phyloP scores from a whole-genome alignment of 2,113 vertebrate genomes.

The Crocuta crocuta region DNA sequence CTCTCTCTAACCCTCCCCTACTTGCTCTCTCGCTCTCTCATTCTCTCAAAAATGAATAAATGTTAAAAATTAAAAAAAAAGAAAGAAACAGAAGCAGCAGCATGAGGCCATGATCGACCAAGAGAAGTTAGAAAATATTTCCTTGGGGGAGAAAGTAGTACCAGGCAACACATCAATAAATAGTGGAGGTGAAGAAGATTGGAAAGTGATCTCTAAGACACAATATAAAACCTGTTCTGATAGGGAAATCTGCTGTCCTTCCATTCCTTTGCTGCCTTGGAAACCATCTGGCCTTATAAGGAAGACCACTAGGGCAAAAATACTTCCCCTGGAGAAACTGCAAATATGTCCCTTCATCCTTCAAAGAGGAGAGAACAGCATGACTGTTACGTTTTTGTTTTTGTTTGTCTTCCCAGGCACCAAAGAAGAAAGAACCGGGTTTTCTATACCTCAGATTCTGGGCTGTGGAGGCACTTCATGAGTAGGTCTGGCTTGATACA shows the following conservation, averaged over 20 bases:
- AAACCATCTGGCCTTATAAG: background rate
- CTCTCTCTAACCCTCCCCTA: too few relatives aligned
- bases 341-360: background rate
- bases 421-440: background rate
- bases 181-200: background rate
- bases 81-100: background rate
- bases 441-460: background rate
- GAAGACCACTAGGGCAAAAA: background rate
- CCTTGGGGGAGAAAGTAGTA: background rate
- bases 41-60: too few relatives aligned
- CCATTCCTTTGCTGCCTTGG: background rate
- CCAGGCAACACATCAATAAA: background rate
- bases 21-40: too few relatives aligned
- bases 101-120: background rate
- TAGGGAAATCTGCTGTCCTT: background rate
- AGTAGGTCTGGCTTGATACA: background rate
- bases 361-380: background rate
- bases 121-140: background rate
- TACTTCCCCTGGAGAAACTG: background rate
- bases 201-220: background rate
- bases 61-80: too few relatives aligned
- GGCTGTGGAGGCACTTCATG: background rate
- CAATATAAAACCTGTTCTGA: background rate
- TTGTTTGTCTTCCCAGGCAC: background rate
- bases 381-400: background rate